Conservation (phyloP, 2,888 invertebrate genomes). For the Adineta ricciae region DNA sequence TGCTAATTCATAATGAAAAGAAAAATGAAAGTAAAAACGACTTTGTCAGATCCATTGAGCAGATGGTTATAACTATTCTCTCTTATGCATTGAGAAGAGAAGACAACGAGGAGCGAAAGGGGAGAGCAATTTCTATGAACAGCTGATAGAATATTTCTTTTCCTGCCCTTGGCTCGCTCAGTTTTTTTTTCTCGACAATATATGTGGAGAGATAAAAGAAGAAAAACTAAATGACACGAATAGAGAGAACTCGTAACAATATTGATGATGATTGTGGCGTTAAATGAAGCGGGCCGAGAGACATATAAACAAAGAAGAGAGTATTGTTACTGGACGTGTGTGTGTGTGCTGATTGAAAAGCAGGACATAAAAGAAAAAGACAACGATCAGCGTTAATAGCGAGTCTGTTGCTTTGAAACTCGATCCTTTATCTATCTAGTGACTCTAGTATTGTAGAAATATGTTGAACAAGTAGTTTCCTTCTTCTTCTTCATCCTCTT, state of each 20-base stretch:
- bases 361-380: neutral
- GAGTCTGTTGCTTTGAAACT: no score
- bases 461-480: neutral
- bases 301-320: neutral
- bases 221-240: conserved; percentile 4
- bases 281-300: neutral
- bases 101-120: neutral
- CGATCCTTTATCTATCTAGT: neutral
- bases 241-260: neutral
- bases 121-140: neutral
- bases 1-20: neutral
- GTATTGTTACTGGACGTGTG: neutral
- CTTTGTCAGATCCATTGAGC: neutral
- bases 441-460: no score
- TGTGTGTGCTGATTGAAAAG: neutral
- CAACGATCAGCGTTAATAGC: neutral
- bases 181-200: neutral
- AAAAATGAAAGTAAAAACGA: neutral
- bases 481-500: neutral
- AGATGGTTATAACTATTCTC: neutral
- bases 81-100: neutral
- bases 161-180: no score
- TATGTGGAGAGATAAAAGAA: neutral
- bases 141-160: neutral
- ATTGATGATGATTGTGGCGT: neutral